phyloP scores from a whole-genome alignment of 2,113 vertebrate genomes.

The Microcebus ravelobensis region DNA sequence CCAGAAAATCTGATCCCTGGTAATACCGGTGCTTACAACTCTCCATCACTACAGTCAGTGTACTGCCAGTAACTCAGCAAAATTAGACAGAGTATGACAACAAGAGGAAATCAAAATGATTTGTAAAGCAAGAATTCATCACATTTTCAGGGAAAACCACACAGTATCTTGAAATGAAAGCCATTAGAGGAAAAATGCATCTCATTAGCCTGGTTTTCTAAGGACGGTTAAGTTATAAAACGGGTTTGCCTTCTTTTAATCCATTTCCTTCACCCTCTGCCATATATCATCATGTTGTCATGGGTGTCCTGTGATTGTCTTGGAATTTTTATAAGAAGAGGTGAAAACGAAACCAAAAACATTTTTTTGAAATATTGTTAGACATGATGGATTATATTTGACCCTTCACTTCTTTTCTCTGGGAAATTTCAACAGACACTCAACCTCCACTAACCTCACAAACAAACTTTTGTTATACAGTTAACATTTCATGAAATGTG shows the following conservation, averaged over 20 bases:
- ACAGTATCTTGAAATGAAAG: slow-evolving; percentile 53
- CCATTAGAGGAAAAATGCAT: slow-evolving; percentile 31
- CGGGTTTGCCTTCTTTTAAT: slow-evolving; percentile 43
- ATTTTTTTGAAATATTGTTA: background rate
- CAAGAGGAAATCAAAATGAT: slow-evolving; percentile 70
- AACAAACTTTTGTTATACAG: background rate
- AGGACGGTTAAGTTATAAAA: slow-evolving; percentile 44
- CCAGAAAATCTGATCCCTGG: slow-evolving; percentile 28
- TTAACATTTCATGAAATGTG: background rate
- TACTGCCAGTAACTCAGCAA: slow-evolving; percentile 63
- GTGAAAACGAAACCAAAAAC: background rate
- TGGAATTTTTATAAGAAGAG: slow-evolving; percentile 10
- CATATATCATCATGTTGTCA: background rate
- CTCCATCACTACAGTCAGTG: slow-evolving; percentile 34
- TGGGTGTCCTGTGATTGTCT: background rate
- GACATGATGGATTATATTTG: background rate
- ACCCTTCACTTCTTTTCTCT: background rate
- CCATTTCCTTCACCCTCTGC: background rate
- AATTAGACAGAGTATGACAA: slow-evolving; percentile 64
- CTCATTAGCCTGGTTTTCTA: slow-evolving; percentile 63
- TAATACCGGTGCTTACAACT: slow-evolving; percentile 36
- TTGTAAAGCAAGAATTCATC: slow-evolving; percentile 54
- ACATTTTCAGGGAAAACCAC: slow-evolving; percentile 55
- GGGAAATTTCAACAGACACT: slow-evolving; percentile 22
- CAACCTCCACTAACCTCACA: background rate